phyloP scores from a whole-genome alignment of 2,888 invertebrate genomes.

The Abrostola tripartita region DNA sequence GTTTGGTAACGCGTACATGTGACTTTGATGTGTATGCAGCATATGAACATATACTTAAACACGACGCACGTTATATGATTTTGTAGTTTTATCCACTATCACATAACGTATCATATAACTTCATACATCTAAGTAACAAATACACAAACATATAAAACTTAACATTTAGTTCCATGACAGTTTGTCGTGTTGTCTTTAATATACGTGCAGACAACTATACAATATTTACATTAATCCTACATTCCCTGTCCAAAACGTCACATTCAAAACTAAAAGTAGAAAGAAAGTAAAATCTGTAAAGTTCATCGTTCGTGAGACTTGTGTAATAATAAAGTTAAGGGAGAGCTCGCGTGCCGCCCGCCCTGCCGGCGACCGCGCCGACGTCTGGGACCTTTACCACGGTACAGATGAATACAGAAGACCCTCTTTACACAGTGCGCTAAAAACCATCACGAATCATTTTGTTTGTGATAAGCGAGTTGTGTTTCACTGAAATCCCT shows the following conservation, averaged over 20 bases:
- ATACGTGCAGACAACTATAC: conserved; percentile 4
- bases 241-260: conserved; percentile 16
- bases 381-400: conserved; percentile 39
- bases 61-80: too few species aligned
- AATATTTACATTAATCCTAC: conserved; percentile 4
- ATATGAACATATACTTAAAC: too few species aligned
- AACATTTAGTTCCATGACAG: neutral
- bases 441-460: too few species aligned
- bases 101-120: too few species aligned
- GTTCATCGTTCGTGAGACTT: conserved; percentile 74
- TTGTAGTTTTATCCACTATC: too few species aligned
- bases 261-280: conserved; percentile 40
- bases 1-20: neutral
- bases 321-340: conserved; percentile 61
- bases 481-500: too few species aligned
- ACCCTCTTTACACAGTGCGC: neutral
- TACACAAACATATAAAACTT: too few species aligned
- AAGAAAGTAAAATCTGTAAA: conserved; percentile 67
- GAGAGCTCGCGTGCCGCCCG: conserved; percentile 70
- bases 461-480: too few species aligned
- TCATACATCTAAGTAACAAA: too few species aligned
- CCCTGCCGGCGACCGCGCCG: conserved; percentile 41
- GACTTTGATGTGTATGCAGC: neutral
- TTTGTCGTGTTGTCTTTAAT: conserved; percentile 15
- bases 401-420: conserved; percentile 16